phyloP scores from a whole-genome alignment of 1,140 invertebrate genomes.

The Heterodera schachtii region DNA sequence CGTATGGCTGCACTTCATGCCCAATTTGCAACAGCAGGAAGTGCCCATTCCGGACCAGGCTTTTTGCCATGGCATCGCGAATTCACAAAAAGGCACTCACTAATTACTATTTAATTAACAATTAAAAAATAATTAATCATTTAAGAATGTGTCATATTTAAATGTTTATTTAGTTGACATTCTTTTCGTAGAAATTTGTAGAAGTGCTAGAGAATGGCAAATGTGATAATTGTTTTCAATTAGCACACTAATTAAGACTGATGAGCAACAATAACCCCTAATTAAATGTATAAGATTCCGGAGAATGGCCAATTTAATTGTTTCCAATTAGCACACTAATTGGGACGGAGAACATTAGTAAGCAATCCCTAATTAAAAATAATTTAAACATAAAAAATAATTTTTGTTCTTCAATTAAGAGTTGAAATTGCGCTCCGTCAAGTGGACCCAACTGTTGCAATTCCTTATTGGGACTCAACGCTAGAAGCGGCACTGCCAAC shows the following conservation, averaged over 20 bases:
- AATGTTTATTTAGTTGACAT: neutral
- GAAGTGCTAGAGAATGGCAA: no score
- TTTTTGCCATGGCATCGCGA: slow-evolving; percentile 52
- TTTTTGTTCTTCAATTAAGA: slow-evolving; percentile 26
- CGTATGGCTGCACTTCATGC: slow-evolving; percentile 52
- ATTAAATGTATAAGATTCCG: no score
- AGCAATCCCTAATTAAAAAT: no score
- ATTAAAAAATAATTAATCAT: neutral
- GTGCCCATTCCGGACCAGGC: slow-evolving; percentile 51
- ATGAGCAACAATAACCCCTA: no score
- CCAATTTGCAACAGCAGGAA: slow-evolving; percentile 61
- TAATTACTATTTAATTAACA: neutral
- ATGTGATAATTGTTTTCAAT: no score
- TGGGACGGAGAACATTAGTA: no score
- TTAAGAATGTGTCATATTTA: neutral
- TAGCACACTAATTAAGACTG: no score
- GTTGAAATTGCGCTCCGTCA: slow-evolving; percentile 48
- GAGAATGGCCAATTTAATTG: no score
- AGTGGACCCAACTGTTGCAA: slow-evolving; percentile 45
- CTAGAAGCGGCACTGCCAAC: slow-evolving; percentile 22
- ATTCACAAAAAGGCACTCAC: slow-evolving; percentile 47
- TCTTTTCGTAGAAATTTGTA: no score
- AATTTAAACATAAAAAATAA: slow-evolving; percentile 12
- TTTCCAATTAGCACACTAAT: no score
- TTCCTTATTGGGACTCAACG: slow-evolving; percentile 51